Evolutionary conservation across 2,888 invertebrate genomes (phyloP).

Genomic region (Frankliniella fusca): DNA sequence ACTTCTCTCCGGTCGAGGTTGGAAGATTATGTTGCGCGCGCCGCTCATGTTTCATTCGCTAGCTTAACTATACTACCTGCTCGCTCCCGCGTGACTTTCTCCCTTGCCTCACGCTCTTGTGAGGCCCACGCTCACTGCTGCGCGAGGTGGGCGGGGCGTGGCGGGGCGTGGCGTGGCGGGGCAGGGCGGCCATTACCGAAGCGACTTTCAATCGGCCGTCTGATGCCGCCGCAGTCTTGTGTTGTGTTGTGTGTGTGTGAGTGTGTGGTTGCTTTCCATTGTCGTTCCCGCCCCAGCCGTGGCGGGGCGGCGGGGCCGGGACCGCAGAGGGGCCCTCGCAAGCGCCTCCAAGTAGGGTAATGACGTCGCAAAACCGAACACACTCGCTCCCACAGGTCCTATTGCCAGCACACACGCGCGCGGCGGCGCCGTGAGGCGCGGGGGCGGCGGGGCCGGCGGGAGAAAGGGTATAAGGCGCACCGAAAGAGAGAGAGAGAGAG

Average conservation of each 20-base stretch:
- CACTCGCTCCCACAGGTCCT: slow-evolving; percentile 21
- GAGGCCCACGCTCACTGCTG: no score
- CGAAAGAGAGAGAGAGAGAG: background rate
- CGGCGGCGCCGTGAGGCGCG: background rate
- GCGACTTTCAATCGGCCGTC: background rate
- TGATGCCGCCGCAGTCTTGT: background rate
- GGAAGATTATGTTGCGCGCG: no score
- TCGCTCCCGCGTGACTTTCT: no score
- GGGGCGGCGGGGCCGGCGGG: background rate
- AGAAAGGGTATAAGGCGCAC: background rate
- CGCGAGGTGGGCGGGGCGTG: background rate
- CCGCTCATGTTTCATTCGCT: no score
- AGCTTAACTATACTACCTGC: no score
- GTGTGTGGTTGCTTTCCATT: background rate
- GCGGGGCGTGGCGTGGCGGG: background rate
- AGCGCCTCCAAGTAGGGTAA: slow-evolving; percentile 18
- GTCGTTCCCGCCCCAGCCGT: background rate
- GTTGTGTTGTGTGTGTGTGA: background rate
- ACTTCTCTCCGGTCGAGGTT: no score
- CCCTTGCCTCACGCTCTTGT: no score
- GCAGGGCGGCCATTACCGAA: background rate
- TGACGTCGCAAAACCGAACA: slow-evolving; percentile 24
- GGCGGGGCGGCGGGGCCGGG: background rate
- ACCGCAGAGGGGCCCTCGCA: background rate
- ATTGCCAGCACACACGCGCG: slow-evolving; percentile 14